Base-by-base conservation (phyloP, 2,113 vertebrate species). In the Siniperca chuatsi region DNA sequence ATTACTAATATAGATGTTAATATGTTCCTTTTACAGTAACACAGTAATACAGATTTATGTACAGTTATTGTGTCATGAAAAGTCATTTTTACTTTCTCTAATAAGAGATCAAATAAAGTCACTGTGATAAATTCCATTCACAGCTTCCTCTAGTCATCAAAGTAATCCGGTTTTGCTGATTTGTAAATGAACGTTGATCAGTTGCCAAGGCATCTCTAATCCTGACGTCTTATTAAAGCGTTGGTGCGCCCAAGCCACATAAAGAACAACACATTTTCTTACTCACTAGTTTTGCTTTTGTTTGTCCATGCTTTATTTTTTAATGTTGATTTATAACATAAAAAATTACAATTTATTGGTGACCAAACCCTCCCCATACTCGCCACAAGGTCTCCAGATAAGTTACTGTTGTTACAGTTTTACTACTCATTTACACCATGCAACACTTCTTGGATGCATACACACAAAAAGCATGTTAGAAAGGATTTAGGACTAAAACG, bases 1-100 rank as follows among this genome's bases (percentile, higher is more conserved):
- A 62, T 52, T n/a, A 83, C 74, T 85, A 87, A 85, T 81, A 46
- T 35, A 48, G 68, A 50, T 86, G 68, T 84, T 60, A 73, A 76
- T 87, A 71, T 82, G 68, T 58, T 85, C 44, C 44, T 35, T 76
- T 54, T n/a, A 44, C 61, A 72, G 8, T 46, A 62, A 78, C 44
- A 21, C 42, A 29, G 60, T n/a, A 79, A 65, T 66, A 79, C 37
- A 74, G 52, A 79, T 64, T 33, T 62, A 25, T 87, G 74, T 83
- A 61, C 44, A 86, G 58, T 75, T 73, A 33, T 13, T 60, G 46
- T 79, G 44, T n/a, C 37, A 40, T 68, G 23, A 84, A 42, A 55
- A 40, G 46, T 75, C 16, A n/a, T 25, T 61, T 6, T 11, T 13
- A 58, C 44, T 68, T 66, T 37, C 66, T 70, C 75, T 73, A 15